Conservation (phyloP, 1,140 invertebrate species). For the Ectropis grisescens region DNA sequence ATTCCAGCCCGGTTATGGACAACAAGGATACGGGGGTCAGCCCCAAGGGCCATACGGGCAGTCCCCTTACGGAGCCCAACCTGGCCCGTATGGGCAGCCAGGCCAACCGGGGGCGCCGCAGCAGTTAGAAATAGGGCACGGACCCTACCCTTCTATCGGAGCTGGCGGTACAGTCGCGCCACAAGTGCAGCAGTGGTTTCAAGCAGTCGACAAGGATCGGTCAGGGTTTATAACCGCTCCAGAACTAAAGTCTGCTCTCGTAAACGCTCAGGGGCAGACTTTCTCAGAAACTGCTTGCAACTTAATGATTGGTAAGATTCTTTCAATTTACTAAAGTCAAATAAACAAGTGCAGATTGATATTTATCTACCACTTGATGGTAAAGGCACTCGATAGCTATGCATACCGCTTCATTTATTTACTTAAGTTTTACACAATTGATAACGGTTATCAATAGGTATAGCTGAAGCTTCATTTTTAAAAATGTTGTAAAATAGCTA, state of each 20-base stretch:
- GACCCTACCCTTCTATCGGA: constrained; percentile 53
- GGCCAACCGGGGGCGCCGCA: constrained; percentile 9
- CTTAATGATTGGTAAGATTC: constrained; percentile 91
- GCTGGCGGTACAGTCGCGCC: constrained; percentile 63
- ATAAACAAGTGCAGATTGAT: no score
- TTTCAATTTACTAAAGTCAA: no score
- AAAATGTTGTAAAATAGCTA: no score
- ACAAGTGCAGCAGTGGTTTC: constrained; percentile 86
- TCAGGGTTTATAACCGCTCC: constrained; percentile 85
- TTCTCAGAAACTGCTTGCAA: constrained; percentile 89
- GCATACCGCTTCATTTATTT: no score
- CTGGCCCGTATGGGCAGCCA: background rate
- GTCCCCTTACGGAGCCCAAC: background rate
- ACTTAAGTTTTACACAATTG: no score
- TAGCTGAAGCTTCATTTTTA: no score
- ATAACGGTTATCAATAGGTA: no score
- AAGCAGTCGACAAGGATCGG: constrained; percentile 83
- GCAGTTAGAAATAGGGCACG: constrained; percentile 50
- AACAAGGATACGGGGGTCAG: background rate
- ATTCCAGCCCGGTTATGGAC: background rate
- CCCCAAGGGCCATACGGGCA: background rate
- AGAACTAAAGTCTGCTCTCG: constrained; percentile 86
- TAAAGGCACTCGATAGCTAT: no score
- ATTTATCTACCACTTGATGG: no score
- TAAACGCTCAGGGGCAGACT: constrained; percentile 88